Evolutionary conservation across 2,888 invertebrate species (phyloP).

Genomic region (Drosophila diplacantha): DNA sequence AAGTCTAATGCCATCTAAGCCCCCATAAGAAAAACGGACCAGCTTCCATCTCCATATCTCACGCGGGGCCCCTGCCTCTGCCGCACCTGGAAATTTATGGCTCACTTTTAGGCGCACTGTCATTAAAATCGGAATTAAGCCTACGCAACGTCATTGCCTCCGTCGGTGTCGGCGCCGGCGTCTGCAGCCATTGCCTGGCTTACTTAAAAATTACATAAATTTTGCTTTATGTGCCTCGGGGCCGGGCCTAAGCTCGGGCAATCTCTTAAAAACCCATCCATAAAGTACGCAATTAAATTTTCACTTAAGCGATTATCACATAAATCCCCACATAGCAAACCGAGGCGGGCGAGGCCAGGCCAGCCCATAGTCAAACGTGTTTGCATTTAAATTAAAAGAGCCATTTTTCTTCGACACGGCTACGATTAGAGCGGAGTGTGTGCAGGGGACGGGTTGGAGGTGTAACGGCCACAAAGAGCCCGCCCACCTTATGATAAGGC

Average conservation of each 20-base stretch:
- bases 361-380: slow-evolving; percentile 72
- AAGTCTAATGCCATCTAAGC: slow-evolving; percentile 28
- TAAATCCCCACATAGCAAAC: slow-evolving; percentile 66
- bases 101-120: slow-evolving; percentile 66
- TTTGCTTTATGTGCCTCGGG: slow-evolving; percentile 62
- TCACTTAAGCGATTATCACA: slow-evolving; percentile 77
- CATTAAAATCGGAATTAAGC: slow-evolving; percentile 37
- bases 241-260: slow-evolving; percentile 49
- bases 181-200: slow-evolving; percentile 55
- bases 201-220: slow-evolving; percentile 76
- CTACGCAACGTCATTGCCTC: slow-evolving; percentile 28
- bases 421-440: slow-evolving; percentile 19
- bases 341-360: slow-evolving; percentile 34
- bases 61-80: slow-evolving; percentile 19
- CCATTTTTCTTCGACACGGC: slow-evolving; percentile 72
- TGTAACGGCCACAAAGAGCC: slow-evolving; percentile 44
- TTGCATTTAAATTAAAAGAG: slow-evolving; percentile 77
- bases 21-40: slow-evolving; percentile 4
- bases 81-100: slow-evolving; percentile 72
- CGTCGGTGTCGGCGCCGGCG: slow-evolving; percentile 2
- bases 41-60: slow-evolving; percentile 16
- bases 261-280: slow-evolving; percentile 69
- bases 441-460: slow-evolving; percentile 9
- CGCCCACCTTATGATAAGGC: slow-evolving; percentile 71
- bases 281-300: slow-evolving; percentile 77